A percentile compares a stretch with the other conserved stretches of the same genome.
Conservation (phyloP, 2,888 invertebrate species). For the Heteropelma amictum region DNA sequence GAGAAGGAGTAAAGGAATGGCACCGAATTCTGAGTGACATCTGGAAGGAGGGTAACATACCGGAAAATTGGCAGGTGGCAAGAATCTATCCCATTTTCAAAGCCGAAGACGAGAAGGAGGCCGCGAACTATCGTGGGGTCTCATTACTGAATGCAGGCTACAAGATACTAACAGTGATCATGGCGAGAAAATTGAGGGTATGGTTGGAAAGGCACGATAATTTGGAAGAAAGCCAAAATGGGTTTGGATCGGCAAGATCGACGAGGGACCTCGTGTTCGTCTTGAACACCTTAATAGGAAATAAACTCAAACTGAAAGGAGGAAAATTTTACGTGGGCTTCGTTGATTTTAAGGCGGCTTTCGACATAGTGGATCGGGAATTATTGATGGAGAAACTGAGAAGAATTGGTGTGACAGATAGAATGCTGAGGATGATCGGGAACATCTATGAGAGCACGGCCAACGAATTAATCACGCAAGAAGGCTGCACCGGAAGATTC, state of each 20-base stretch:
- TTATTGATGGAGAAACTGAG: constrained; percentile 40
- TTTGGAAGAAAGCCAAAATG: constrained; percentile 50
- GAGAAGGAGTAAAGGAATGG: background rate
- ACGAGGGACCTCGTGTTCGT: constrained; percentile 51
- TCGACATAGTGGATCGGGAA: constrained; percentile 27
- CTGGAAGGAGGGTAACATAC: constrained; percentile 30
- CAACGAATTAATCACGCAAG: constrained; percentile 33
- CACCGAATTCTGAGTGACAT: constrained; percentile 14
- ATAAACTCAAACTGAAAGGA: constrained; percentile 13
- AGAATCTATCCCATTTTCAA: constrained; percentile 41
- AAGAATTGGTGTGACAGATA: constrained; percentile 29
- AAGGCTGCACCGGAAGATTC: constrained; percentile 48
- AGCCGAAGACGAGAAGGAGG: constrained; percentile 12
- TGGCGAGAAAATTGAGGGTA: constrained; percentile 30
- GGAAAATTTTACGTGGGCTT: constrained; percentile 36
- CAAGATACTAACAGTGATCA: constrained; percentile 40
- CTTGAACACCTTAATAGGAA: constrained; percentile 36
- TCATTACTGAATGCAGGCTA: constrained; percentile 36
- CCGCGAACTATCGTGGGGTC: constrained; percentile 42
- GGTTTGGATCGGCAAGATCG: constrained; percentile 41
- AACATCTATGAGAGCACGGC: constrained; percentile 33
- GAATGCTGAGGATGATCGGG: constrained; percentile 37
- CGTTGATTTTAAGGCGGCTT: constrained; percentile 21
- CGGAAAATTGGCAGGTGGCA: constrained; percentile 24
- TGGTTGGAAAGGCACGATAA: constrained; percentile 43